Evolutionary conservation across 2,797 vertebrate genomes (phyloP).

Genomic region (Rhincodon typus): DNA sequence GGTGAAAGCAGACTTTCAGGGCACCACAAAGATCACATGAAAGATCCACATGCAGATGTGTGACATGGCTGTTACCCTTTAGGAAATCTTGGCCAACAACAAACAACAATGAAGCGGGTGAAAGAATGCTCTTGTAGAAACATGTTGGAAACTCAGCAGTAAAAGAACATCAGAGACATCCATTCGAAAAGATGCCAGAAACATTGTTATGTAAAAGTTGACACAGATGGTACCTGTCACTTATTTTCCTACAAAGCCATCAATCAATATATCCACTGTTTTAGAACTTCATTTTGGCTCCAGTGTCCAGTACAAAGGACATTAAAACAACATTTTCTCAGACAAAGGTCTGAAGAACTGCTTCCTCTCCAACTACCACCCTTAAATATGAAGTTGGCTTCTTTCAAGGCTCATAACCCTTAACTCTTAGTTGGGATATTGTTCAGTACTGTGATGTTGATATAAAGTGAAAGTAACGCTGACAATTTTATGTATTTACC

Average conservation of each 20-base stretch:
- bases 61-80: neutral
- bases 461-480: neutral
- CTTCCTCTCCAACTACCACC: neutral
- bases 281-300: neutral
- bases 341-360: neutral
- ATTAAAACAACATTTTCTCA: neutral
- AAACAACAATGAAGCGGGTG: too few relatives aligned
- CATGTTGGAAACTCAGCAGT: neutral
- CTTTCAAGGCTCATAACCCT: neutral
- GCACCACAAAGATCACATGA: neutral
- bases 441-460: neutral
- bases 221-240: neutral
- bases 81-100: neutral
- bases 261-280: neutral
- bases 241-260: neutral
- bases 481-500: neutral
- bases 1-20: neutral
- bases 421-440: neutral
- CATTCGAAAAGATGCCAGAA: neutral
- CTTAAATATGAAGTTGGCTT: neutral
- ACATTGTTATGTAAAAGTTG: neutral
- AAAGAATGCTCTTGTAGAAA: too few relatives aligned
- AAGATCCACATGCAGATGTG: neutral
- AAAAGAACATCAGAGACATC: neutral
- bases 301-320: neutral